Percentiles rank a stretch among this genome's conserved stretches.
These are phyloP conservation scores for Bellardia pandia DNA, from an alignment of 2,888 invertebrate species.

Conservation along the genomic window DNA sequence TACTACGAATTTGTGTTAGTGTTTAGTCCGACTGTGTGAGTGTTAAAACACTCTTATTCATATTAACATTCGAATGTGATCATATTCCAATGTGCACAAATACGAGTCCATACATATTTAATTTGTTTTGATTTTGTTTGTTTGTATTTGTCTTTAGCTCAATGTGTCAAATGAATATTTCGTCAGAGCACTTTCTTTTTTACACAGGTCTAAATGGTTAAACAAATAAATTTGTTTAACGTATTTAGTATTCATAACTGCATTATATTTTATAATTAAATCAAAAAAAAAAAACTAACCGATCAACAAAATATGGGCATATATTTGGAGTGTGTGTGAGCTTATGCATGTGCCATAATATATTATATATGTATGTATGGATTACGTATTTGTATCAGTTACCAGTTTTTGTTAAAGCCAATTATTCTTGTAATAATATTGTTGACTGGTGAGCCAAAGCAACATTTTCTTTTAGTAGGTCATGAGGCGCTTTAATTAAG, in stretches of 20 bases:
- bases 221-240: constrained; percentile 45
- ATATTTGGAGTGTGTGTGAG: neutral
- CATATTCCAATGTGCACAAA: constrained; percentile 31
- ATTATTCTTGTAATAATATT: constrained; percentile 20
- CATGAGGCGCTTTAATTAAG: neutral
- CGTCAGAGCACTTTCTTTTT: constrained; percentile 72
- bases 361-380: neutral
- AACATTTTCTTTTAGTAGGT: constrained; percentile 13
- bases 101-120: neutral
- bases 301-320: constrained; percentile 44
- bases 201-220: constrained; percentile 51
- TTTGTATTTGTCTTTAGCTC: constrained; percentile 24
- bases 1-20: neutral
- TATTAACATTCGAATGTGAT: neutral
- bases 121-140: neutral
- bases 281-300: constrained; percentile 13
- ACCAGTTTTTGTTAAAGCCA: neutral
- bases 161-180: constrained; percentile 39
- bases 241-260: constrained; percentile 70
- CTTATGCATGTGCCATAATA: neutral
- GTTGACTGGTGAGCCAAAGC: constrained; percentile 4
- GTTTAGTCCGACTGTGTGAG: neutral
- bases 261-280: constrained; percentile 23
- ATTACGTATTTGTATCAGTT: constrained; percentile 33
- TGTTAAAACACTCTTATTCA: neutral